A percentile compares a stretch with the other conserved stretches of the same genome.
These are phyloP conservation scores for Cryptoblepharus egeriae DNA, from an alignment of 2,797 vertebrate genomes.

Conservation along the genomic window DNA sequence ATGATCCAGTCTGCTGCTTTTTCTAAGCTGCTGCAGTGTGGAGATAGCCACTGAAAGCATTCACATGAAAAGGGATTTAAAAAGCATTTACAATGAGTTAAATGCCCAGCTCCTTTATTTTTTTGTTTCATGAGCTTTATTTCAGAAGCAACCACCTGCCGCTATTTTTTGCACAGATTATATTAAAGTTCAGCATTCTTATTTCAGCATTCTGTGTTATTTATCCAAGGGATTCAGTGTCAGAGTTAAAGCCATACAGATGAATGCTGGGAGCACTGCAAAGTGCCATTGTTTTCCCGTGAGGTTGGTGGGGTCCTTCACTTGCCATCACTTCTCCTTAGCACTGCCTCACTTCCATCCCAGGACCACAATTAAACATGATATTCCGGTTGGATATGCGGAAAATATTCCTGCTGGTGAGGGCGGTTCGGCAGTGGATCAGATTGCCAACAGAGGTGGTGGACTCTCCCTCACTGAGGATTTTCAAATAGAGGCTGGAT, in stretches of 20 bases:
- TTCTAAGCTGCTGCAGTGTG: not conserved
- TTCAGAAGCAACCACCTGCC: not conserved
- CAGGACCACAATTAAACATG: constrained; percentile 3
- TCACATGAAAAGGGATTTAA: not conserved
- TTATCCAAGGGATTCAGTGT: constrained; percentile 39
- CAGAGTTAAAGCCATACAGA: constrained; percentile 11
- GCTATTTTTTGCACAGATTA: constrained; percentile 47
- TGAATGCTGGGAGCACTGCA: not conserved
- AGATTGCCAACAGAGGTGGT: no score
- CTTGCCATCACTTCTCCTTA: not conserved
- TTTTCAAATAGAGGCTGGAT: no score
- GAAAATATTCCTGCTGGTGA: no score
- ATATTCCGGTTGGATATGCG: no score
- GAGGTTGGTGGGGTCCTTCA: not conserved
- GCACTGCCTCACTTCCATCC: not conserved
- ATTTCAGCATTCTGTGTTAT: constrained; percentile 28
- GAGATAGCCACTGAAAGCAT: not conserved
- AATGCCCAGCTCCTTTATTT: not conserved
- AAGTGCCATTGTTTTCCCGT: not conserved
- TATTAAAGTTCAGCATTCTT: constrained; percentile 42
- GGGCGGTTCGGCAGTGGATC: no score
- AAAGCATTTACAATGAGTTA: constrained; percentile 6
- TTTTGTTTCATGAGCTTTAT: no score
- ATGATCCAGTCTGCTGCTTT: not conserved
- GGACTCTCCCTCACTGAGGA: no score